Percentiles rank a stretch among this genome's conserved stretches.
Conservation (phyloP, 2,888 invertebrate species). For the Rapana venosa region DNA sequence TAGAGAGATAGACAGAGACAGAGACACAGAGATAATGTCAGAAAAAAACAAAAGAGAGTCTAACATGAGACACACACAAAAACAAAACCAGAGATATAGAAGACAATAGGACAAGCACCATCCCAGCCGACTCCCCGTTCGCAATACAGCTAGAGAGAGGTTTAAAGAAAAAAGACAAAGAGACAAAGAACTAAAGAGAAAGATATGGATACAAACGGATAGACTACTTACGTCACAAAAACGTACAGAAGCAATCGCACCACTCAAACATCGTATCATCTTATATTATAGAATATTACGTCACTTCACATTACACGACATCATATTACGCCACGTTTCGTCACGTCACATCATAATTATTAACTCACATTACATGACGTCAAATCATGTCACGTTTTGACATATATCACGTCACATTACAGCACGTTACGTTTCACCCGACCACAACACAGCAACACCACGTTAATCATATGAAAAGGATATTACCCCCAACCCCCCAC, state of each 20-base stretch:
- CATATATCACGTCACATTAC: not conserved
- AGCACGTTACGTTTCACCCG: not conserved
- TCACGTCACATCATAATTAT: not conserved
- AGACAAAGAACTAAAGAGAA: not conserved
- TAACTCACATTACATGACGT: not conserved
- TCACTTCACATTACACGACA: not conserved
- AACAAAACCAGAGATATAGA: no score
- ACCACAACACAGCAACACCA: not conserved
- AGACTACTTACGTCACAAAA: not conserved
- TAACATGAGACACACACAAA: no score
- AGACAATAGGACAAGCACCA: no score
- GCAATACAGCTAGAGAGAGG: no score
- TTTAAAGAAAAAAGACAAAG: not conserved
- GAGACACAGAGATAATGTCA: no score
- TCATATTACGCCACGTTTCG: not conserved
- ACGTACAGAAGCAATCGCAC: not conserved
- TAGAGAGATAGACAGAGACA: no score
- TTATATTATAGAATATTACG: not conserved
- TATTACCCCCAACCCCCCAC: no score
- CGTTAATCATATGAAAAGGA: no score
- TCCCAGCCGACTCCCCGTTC: no score
- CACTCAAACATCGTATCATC: not conserved
- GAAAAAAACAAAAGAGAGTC: no score
- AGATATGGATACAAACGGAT: not conserved
- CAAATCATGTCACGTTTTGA: not conserved